Percentiles rank a stretch among this genome's conserved stretches.
Evolutionary conservation across 2,113 vertebrate genomes (phyloP).

Genomic region (Cranoglanis bouderius): DNA sequence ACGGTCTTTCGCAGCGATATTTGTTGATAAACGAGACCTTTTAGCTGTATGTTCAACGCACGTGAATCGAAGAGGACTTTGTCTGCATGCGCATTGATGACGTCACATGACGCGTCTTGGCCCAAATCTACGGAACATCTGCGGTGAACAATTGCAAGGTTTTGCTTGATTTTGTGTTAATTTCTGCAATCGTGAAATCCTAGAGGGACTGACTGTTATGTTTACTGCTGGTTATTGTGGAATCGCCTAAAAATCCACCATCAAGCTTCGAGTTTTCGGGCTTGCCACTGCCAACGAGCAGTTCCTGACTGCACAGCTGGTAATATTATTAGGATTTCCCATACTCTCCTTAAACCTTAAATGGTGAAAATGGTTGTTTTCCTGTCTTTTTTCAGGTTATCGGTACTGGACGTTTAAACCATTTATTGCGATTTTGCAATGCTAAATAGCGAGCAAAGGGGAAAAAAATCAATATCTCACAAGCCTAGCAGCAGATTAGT

Average conservation of each 20-base stretch:
- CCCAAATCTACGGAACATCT: too few relatives aligned
- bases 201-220: background rate
- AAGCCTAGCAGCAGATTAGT: slow-evolving; percentile 38
- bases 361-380: background rate
- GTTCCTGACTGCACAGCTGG: background rate
- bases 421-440: background rate
- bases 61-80: too few relatives aligned
- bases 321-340: background rate
- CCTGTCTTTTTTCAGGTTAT: background rate
- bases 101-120: too few relatives aligned
- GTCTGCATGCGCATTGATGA: too few relatives aligned
- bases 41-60: too few relatives aligned
- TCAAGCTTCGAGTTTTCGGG: background rate
- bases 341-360: background rate
- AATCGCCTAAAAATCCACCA: background rate
- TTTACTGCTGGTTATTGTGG: background rate
- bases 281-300: background rate
- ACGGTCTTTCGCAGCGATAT: too few relatives aligned
- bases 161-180: too few relatives aligned
- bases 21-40: too few relatives aligned
- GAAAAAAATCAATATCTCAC: background rate
- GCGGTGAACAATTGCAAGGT: too few relatives aligned
- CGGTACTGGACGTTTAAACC: background rate
- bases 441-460: background rate
- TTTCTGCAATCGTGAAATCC: too few relatives aligned